Conservation (phyloP, 2,113 vertebrate genomes). For the Corythornis vintsioides region DNA sequence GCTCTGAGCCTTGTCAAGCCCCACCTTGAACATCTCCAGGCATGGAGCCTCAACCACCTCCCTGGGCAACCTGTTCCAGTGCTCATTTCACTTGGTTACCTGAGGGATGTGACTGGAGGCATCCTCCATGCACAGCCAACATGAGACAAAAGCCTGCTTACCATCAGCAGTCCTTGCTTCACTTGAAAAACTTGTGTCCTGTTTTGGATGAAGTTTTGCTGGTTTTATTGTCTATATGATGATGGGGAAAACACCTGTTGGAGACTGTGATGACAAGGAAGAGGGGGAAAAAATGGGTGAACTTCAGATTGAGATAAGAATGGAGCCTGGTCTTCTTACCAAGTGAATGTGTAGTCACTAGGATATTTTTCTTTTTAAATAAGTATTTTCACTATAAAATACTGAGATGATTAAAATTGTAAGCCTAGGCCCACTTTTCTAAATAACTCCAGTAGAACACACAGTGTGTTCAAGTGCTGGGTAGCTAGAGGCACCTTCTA, state of each 20-base stretch:
- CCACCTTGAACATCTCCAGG: no score
- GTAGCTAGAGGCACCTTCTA: neutral
- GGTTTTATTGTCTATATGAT: neutral
- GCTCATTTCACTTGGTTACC: neutral
- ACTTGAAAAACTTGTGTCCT: neutral
- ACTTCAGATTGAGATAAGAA: neutral
- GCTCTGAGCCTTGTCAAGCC: no score
- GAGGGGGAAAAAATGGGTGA: neutral
- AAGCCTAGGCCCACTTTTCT: neutral
- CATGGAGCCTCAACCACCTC: no score
- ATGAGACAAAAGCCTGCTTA: neutral
- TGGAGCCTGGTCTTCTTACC: neutral
- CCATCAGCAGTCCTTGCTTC: neutral
- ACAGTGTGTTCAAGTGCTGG: neutral
- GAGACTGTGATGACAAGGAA: neutral
- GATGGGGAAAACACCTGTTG: neutral
- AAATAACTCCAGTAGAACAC: neutral
- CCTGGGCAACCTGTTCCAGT: no score
- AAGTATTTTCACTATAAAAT: neutral
- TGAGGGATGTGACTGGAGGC: neutral
- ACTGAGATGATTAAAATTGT: neutral
- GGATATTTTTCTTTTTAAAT: neutral
- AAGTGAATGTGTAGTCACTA: neutral
- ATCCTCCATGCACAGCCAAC: neutral
- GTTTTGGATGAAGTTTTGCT: neutral